Conservation (phyloP, 2,113 vertebrate species). For the Chlorodrepanis virens region DNA sequence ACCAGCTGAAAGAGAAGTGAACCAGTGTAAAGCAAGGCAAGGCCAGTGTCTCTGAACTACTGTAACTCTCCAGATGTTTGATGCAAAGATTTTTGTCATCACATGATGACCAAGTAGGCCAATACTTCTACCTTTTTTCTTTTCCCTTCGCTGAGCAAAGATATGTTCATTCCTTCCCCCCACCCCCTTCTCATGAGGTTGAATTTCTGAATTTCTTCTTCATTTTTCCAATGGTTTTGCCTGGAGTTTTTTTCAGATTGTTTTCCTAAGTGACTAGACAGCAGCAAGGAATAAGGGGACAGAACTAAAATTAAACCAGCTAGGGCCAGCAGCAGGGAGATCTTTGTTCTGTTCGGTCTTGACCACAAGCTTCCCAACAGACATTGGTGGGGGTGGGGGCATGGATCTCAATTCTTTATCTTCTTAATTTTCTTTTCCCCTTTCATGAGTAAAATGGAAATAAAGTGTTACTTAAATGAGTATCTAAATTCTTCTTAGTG, state of each 20-base stretch:
- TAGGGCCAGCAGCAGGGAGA: not conserved
- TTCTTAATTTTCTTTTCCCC: not conserved
- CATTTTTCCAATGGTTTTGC: not conserved
- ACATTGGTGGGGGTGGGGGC: not conserved
- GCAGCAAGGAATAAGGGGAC: not conserved
- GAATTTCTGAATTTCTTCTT: not conserved
- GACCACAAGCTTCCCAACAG: not conserved
- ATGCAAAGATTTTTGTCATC: not conserved
- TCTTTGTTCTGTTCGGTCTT: slow-evolving; percentile 6
- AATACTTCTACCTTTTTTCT: not conserved
- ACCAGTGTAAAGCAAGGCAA: not conserved
- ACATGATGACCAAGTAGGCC: not conserved
- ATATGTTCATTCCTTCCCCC: not conserved
- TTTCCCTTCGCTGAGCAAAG: not conserved
- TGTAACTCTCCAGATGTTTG: not conserved
- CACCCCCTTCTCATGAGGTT: not conserved
- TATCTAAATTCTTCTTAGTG: not conserved
- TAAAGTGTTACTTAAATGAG: not conserved
- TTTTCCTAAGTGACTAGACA: not conserved
- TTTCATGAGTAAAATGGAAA: not conserved
- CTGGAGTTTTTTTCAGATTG: not conserved
- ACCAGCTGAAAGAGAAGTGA: not conserved
- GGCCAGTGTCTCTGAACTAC: not conserved
- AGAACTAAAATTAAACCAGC: not conserved
- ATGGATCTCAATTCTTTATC: not conserved